Evolutionary conservation across 1,140 invertebrate genomes (phyloP).

Genomic region (Euura lappo): DNA sequence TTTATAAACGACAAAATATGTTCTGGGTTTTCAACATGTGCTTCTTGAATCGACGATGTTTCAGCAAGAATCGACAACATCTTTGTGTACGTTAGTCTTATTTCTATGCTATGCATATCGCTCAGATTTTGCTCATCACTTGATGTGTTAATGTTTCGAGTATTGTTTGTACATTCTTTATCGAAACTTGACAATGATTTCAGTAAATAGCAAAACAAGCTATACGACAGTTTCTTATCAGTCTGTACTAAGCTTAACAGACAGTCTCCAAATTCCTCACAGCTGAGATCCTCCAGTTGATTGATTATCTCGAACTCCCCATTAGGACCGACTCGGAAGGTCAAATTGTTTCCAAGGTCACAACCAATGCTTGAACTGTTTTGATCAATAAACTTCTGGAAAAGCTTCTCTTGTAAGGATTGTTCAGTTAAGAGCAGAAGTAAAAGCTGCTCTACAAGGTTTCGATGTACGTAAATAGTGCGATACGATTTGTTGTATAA

Average conservation of each 20-base stretch:
- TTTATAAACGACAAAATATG: conserved; percentile 49
- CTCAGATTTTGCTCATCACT: conserved; percentile 34
- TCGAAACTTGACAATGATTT: conserved; percentile 32
- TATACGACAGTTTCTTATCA: conserved; percentile 36
- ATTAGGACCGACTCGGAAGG: conserved; percentile 46
- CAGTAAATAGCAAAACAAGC: conserved; percentile 49
- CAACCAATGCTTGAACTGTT: conserved; percentile 21
- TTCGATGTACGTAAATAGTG: conserved; percentile 45
- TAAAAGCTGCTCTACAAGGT: conserved; percentile 46
- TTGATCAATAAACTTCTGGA: conserved; percentile 43
- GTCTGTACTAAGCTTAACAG: conserved; percentile 46
- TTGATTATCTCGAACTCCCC: conserved; percentile 47
- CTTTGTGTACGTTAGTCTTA: conserved; percentile 45
- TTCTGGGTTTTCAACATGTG: conserved; percentile 48
- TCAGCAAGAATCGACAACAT: conserved; percentile 48
- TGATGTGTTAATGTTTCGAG: conserved; percentile 24
- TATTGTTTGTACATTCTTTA: conserved; percentile 9
- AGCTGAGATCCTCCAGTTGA: conserved; percentile 24
- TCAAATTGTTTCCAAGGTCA: conserved; percentile 41
- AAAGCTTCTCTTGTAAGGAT: conserved; percentile 33
- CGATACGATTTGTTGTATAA: conserved; percentile 43
- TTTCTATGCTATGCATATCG: conserved; percentile 34
- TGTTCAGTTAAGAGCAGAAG: conserved; percentile 42
- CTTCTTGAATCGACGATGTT: conserved; percentile 46
- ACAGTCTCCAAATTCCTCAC: conserved; percentile 41